Base-by-base conservation (phyloP, 2,113 vertebrate species). In the Mugil cephalus region DNA sequence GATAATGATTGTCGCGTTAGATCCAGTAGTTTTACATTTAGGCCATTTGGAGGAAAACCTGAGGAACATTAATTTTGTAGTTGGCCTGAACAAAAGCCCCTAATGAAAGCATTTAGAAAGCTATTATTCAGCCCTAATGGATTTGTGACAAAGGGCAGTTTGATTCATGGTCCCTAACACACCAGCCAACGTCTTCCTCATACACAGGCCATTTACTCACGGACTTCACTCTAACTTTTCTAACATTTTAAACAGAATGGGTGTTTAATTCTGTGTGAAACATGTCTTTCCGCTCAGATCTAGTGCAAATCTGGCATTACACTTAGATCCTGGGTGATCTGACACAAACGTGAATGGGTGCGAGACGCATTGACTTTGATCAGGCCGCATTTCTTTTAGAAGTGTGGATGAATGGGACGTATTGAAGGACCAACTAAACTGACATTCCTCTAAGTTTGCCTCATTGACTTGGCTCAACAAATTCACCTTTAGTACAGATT, bases 111-210 rank as follows among this genome's bases (percentile, higher is more conserved):
- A 74, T 89, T 89, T 81, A 79, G 50, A 74, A 79, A 80, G 68
- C 75, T 51, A 84, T 86, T 87, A 83, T 76, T 87, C 83, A 77
- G 79, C 58, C 47, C 36, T 76, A 80, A 82, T 88, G 77, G 56
- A 80, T 88, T 84, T 74, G 63, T 70, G 72, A 80, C 63, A 77
- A 75, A 79, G 65, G 77, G 36, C 64, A 46, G 45, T 68, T 65
- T 85, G 78, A 88, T 84, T 87, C 62, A 83, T 69, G 74, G 45
- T 66, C 42, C 40, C 47, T 62, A 45, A 80, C 9, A 48, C 59
- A 53, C 56, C 50, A 24, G 7, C 56, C 61, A 59, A 53, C 40
- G 72, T 67, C 48, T 45, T 79, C 48, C 21, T 80, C 43, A 35
- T 60, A 59, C 61, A 60, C 69, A 68, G 48, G 12, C 68, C 70